Base-by-base conservation (phyloP, 64 coral and sea anemone species). In the Astreopora myriophthalma region DNA sequence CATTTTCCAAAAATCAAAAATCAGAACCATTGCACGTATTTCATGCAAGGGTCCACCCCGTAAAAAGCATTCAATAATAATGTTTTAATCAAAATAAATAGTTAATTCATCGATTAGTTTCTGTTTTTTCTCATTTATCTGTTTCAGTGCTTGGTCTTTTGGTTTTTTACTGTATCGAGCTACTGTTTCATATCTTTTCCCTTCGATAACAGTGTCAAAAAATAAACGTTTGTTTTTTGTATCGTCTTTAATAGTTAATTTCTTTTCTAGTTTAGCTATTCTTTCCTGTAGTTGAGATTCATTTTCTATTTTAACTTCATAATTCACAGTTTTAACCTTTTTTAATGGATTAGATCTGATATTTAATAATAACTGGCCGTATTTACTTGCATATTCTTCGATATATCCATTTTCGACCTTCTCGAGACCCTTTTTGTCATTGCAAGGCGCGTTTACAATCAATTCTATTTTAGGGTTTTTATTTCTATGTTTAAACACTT, bases 361-460 rank as follows among this genome's bases (percentile, higher is more conserved):
- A 22, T 90, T 90, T 35, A 90, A 80, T 16, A 90, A 9, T 7
- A 0, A 0, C 30, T 69, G 69, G 17, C 57, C 69, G 13, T 92
- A 75, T 40, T 85, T 85, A 1, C 74, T 69, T 19, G 69, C 79
- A 85, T 85, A 74, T 22, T 84, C 78, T 75, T 85, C 6, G 23
- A 85, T 92, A 28, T 92, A 85, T 23, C 69, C 30, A 42, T 58
- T 85, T 71, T 92, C 79, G 8, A 85, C 89, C 2, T 37, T 74
- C 52, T 92, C 79, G 0, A 92, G n/a, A 31, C 0, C 25, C 3
- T 40, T 92, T 37, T 92, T 92, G 26, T 92, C 89, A 1, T 36
- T 75, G 65, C 79, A 71, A 1, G 89, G 79, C 1, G 48, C 67
- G 19, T 84, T 74, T 8, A 74, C 24, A 30, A 92, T 74, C 2